Conservation (phyloP, 2,797 vertebrate genomes). For the Sebastiscus albofasciatus region DNA sequence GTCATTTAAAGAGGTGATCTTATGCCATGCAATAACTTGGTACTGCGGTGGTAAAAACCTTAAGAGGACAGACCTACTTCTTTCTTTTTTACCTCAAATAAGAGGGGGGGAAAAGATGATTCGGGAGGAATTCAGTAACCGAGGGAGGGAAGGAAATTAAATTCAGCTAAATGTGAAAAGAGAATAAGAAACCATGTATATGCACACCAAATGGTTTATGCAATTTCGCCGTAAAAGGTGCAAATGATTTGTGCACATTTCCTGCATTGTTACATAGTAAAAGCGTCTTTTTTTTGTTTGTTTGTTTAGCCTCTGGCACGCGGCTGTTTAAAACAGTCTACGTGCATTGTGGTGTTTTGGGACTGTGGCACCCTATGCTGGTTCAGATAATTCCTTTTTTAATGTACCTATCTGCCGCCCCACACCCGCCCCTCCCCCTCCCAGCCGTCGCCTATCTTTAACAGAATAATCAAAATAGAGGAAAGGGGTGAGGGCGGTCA, state of each 20-base stretch:
- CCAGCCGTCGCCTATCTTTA: constrained; percentile 36
- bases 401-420: constrained; percentile 59
- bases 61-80: constrained; percentile 42
- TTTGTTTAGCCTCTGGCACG: constrained; percentile 53
- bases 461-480: constrained; percentile 53
- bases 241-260: constrained; percentile 65
- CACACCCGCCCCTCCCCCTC: constrained; percentile 25
- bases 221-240: constrained; percentile 60
- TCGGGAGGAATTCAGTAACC: constrained; percentile 48
- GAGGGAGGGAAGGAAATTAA: constrained; percentile 53
- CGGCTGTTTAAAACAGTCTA: constrained; percentile 45
- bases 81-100: constrained; percentile 20
- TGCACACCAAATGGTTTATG: constrained; percentile 60
- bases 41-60: constrained; percentile 50
- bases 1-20: constrained; percentile 63
- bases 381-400: constrained; percentile 63
- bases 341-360: constrained; percentile 59
- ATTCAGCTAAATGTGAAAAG: constrained; percentile 55
- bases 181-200: constrained; percentile 48
- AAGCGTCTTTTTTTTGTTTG: constrained; percentile 49
- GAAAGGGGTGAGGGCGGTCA: constrained; percentile 29
- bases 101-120: not conserved
- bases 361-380: constrained; percentile 72
- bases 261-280: constrained; percentile 64
- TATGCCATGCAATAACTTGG: constrained; percentile 64